phyloP scores from a whole-genome alignment of 2,113 vertebrate species.

The Gnathonemus longibarbis region DNA sequence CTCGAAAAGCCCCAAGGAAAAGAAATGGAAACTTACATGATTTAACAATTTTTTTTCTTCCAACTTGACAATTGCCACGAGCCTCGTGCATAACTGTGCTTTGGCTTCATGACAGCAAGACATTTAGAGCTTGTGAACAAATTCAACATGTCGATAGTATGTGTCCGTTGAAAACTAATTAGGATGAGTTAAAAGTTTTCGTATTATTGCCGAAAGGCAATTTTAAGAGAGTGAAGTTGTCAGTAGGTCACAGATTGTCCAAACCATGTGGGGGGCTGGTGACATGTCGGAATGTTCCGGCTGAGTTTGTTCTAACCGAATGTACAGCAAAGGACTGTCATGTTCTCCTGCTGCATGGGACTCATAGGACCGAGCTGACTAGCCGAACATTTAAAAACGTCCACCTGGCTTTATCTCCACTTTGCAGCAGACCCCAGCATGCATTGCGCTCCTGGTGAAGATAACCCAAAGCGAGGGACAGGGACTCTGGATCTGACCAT shows the following conservation, averaged over 20 bases:
- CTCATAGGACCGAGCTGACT: background rate
- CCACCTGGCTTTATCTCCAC: background rate
- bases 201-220: background rate
- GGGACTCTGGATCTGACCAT: background rate
- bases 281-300: background rate
- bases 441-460: background rate
- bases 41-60: constrained; percentile 4
- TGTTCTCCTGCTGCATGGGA: background rate
- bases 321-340: background rate
- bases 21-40: background rate
- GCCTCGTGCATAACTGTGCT: background rate
- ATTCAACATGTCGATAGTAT: background rate
- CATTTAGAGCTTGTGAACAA: background rate
- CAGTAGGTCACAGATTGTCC: background rate
- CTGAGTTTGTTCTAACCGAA: background rate
- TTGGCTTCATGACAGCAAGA: background rate
- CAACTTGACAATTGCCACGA: background rate
- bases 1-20: background rate
- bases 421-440: background rate
- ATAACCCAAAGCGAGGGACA: background rate
- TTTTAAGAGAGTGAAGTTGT: background rate
- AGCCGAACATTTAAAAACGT: background rate
- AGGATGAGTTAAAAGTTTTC: background rate
- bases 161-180: background rate
- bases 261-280: background rate